Base-by-base conservation (phyloP, 2,888 invertebrate species). In the Brenthis daphne region DNA sequence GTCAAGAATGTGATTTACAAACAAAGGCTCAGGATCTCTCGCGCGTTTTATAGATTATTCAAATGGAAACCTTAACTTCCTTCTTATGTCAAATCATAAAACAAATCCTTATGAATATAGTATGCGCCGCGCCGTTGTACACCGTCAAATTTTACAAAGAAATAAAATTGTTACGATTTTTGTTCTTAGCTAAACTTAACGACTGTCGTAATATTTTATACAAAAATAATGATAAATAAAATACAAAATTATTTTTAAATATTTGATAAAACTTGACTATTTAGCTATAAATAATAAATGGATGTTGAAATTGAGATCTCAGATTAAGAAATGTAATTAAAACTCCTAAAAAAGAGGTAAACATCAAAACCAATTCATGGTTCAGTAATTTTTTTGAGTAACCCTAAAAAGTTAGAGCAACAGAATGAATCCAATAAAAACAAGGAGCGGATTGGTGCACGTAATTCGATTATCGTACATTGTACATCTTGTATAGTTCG, bases 81-180 rank as follows among this genome's bases (percentile, higher is more conserved):
- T 75, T 77, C 80, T 82, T 77, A 77, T 77, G 77, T 78, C 75
- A 77, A 78, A 77, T 78, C 80, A 76, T 84, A 84, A 85, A 81
- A 82, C 78, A 79, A 77, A 78, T 79, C 76, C 79, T 80, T 79
- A 81, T 82, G 81, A 81, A 82, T 81, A 82, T 73, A 73, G 64
- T 71, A 74, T 73, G 69, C 72, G 51, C 57, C 63, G 63, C 69
- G n/a, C n/a, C n/a, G n/a, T 70, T 71, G 72, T 70, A 71, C 69
- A 69, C 68, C 64, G 71, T 64, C 69, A 68, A 73, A 72, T 68
- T 72, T 70, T 37, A 51, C 66, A 56, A 64, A 48, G 51, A 65
- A 67, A 54, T 64, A 48, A 65, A 72, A 69, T 56, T 67, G 65
- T 72, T 53, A 61, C 57, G 58, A 58, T 70, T 48, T 63, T 65